A percentile compares a stretch with the other conserved stretches of the same genome.
Evolutionary conservation across 2,888 invertebrate genomes (phyloP).

Genomic region (Phyllotreta cruciferae): DNA sequence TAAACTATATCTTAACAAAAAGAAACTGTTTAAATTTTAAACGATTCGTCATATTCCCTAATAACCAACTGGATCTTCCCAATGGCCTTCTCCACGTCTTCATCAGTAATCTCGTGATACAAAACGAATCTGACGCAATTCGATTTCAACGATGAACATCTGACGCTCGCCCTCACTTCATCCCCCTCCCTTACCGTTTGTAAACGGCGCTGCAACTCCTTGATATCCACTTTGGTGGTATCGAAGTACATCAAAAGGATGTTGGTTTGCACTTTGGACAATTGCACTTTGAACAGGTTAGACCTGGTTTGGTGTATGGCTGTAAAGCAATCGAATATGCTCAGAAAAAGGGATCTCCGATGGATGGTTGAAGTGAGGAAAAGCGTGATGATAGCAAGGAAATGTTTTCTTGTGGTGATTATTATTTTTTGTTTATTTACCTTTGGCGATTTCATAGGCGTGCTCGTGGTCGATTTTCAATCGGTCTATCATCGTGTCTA

Average conservation of each 20-base stretch:
- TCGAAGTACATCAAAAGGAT: slow-evolving; percentile 73
- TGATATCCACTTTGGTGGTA: slow-evolving; percentile 63
- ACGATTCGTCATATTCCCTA: slow-evolving; percentile 62
- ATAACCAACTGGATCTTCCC: slow-evolving; percentile 78
- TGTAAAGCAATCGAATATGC: slow-evolving; percentile 51
- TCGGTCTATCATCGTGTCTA: slow-evolving; percentile 78
- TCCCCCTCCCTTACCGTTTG: slow-evolving; percentile 61
- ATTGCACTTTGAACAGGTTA: slow-evolving; percentile 70
- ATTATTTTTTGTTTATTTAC: no score
- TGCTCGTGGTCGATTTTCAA: slow-evolving; percentile 79
- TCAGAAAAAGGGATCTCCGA: no score
- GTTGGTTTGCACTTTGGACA: slow-evolving; percentile 73
- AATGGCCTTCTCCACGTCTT: slow-evolving; percentile 72
- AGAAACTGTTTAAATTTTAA: slow-evolving; percentile 30
- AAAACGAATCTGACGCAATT: slow-evolving; percentile 73
- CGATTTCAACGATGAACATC: slow-evolving; percentile 67
- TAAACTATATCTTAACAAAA: background rate
- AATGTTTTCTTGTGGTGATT: no score
- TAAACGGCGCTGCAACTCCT: slow-evolving; percentile 65
- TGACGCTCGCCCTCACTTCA: slow-evolving; percentile 65
- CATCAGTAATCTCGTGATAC: slow-evolving; percentile 74
- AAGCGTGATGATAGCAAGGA: no score
- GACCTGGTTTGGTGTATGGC: slow-evolving; percentile 69
- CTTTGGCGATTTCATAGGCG: slow-evolving; percentile 71
- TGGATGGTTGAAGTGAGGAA: no score